Evolutionary conservation across 2,888 invertebrate genomes (phyloP).

Genomic region (Heliconius cydno): DNA sequence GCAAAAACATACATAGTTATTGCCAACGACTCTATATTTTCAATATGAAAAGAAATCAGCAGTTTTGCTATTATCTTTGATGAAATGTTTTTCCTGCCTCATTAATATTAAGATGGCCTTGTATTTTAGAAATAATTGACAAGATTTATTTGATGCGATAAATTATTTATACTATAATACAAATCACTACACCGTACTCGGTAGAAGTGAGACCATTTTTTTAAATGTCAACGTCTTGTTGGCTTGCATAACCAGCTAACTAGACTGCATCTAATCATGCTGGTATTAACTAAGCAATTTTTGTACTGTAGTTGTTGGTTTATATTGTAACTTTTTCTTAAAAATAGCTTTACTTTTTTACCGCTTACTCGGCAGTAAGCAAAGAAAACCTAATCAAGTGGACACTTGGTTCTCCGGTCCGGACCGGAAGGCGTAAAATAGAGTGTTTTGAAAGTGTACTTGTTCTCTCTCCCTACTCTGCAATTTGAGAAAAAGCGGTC

Average conservation of each 20-base stretch:
- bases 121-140: neutral
- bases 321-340: too few relatives aligned
- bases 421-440: too few relatives aligned
- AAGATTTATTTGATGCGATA: neutral
- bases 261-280: neutral
- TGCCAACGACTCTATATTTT: neutral
- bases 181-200: neutral
- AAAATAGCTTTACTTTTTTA: too few relatives aligned
- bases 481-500: too few relatives aligned
- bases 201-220: constrained; percentile 12
- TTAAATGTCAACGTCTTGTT: constrained; percentile 18
- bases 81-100: neutral
- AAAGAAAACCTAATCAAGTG: neutral
- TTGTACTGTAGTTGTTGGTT: neutral
- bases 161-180: neutral
- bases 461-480: too few relatives aligned
- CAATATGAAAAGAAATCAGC: neutral
- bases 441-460: too few relatives aligned
- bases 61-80: neutral
- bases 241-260: neutral
- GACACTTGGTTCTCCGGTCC: neutral
- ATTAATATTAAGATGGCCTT: neutral
- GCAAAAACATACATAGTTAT: neutral
- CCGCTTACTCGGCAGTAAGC: too few relatives aligned
- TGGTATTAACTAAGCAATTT: neutral